Evolutionary conservation across 2,113 vertebrate species (phyloP), one percentile per base, ranked within the genome.

Genomic region (Silurus asotus): DNA sequence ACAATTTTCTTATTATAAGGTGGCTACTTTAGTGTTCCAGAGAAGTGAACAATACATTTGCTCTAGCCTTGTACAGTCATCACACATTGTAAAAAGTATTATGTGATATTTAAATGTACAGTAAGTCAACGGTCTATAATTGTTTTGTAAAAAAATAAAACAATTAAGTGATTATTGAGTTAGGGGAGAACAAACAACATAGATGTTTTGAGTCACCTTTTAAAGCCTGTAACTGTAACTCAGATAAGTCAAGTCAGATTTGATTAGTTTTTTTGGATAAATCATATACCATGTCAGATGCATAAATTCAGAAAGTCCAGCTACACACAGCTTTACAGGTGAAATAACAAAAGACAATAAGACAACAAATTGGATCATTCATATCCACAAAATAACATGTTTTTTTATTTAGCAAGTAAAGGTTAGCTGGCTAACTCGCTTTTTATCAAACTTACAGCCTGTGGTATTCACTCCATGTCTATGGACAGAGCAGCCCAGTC

Each of bases 1-100:
- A 48, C 77, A 62, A 49, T 69, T 62, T 85, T 79, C 59, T 55
- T 65, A 76, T 89, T 83, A 78, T 62, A 51, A 69, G 45, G 65
- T 79, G 76, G 62, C 51, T 79, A 28, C 51, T 85, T 82, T 64
- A 48, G 59, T 13, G 51, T 76, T 58, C 55, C 76, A 23, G 48
- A 75, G 19, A 48, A 75, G 72, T 51, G 48, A 51, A 75, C 72
- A 75, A 48, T 45, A 75, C 72, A n/a, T 51, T 77, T 77, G 51
- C 79, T 65, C 56, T 77, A 81, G 58, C 59, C 53, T 53, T 81
- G 69, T 61, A 65, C 64, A 51, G 62, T 84, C 72, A 83, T 48
- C 67, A 56, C 48, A 88, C 28, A 77, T 56, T 17, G n/a, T 9
- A n/a, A 37, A 37, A 37, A 75, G 72, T 13, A 75, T 51, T 49